Evolutionary conservation across 2,797 vertebrate species (phyloP), one percentile per base, ranked within the genome.

Genomic region (Sebastes taczanowskii): DNA sequence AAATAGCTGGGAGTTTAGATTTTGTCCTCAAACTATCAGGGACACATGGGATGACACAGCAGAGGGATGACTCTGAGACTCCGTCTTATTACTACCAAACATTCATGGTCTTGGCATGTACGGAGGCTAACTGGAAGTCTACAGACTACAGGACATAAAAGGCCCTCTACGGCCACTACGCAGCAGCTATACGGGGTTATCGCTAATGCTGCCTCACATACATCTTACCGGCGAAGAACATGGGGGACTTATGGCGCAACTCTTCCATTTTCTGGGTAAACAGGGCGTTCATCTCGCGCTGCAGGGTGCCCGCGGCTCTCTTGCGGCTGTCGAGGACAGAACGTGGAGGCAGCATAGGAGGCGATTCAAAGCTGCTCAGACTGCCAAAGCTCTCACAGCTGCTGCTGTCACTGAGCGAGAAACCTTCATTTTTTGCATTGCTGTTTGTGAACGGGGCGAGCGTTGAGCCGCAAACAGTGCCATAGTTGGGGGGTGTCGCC

Each of bases 261-360:
- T 99, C 98, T 89, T 99, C 97, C 97, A 99, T 95, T 95, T 99
- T 99, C 96, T 97, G 97, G 86, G 96, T 88, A 81, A 98, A 99
- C 91, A 99, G 95, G 89, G 97, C 96, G 5, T 98, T 99, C 97
- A 99, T 98, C 96, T 99, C 99, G 55, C 97, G 95, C 95, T 99
- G 98, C 65, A 98, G 96, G 73, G 98, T 98, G 89, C 98, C 98
- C 6, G 91, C 96, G 14, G 96, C 97, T 89, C 96, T 96, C 91
- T 92, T 95, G 85, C 94, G 93, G 78, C 92, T 93, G 93, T 98
- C 97, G 2, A 96, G 91, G 79, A 93, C 91, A 18, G 86, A 92
- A 72, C 68, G 75, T 10, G 93, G 94, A 66, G 86, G 89, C 67
- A 93, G 87, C 86, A 81, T 83, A 2, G 92, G 89, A 30, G 93